Evolutionary conservation across 2,888 invertebrate species (phyloP), one percentile per base, ranked within the genome.

Genomic region (Ferdinandea cuprea): DNA sequence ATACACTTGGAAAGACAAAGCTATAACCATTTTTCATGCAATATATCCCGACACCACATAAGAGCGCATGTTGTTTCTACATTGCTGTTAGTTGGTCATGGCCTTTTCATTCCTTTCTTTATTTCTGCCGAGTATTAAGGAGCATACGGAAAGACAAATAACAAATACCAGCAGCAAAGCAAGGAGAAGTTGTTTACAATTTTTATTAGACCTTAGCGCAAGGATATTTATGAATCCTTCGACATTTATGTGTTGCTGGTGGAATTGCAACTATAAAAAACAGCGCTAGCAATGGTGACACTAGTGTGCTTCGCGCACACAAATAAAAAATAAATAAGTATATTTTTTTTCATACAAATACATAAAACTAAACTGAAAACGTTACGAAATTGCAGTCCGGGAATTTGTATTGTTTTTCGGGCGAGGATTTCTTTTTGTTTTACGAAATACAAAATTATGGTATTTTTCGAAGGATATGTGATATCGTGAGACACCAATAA

Each of bases 131-230:
- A 58, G 56, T 48, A 32, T 15, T 40, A 19, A 32, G 2, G 11
- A 9, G 8, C 19, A 19, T 44, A 44, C 9, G 15, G 19, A 25
- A 71, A 50, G 54, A 54, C 63, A 63, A 78, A 65, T 58, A 46
- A 30, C 11, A 35, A 48, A 66, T 58, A 58, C 32, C 15, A 11
- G 30, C 21, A 21, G 42, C 37, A 44, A 17, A 61, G 25, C 46
- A 48, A 17, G 19, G 65, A 21, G 44, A 50, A 65, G 65, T 65
- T 78, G 65, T 72, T 78, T 78, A 65, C 78, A 73, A 73, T 79
- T 79, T 77, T 79, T 79, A 79, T 73, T 44, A 59, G 78, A 73
- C 73, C 52, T 63, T 65, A 61, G 78, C 72, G 72, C 59, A 79
- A 73, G 19, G 73, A 66, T 66, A 79, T 79, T 78, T 78, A 78